Evolutionary conservation across 2,797 vertebrate species (phyloP).

Genomic region (Erethizon dorsatum): DNA sequence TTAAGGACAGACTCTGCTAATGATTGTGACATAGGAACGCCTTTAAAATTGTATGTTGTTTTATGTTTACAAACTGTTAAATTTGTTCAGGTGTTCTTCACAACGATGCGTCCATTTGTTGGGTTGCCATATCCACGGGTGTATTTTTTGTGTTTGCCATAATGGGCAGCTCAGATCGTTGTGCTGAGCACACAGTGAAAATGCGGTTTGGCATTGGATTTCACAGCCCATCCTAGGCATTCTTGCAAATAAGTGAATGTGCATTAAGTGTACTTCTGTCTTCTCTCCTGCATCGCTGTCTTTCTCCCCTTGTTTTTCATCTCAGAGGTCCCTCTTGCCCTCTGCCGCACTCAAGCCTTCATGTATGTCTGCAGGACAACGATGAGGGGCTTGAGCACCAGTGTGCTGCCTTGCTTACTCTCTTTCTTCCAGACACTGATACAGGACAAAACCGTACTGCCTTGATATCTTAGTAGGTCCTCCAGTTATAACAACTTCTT

Average conservation of each 20-base stretch:
- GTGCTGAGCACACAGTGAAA: neutral
- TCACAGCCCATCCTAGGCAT: neutral
- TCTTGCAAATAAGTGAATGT: neutral
- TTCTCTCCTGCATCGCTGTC: neutral
- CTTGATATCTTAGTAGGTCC: neutral
- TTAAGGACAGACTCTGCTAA: neutral
- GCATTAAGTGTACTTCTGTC: neutral
- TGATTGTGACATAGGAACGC: neutral
- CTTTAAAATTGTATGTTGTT: neutral
- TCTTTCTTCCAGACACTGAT: neutral
- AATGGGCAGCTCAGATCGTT: neutral
- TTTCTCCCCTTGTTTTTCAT: neutral
- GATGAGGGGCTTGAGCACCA: neutral
- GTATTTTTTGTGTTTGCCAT: neutral
- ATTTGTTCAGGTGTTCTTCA: neutral
- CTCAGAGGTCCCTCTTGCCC: neutral
- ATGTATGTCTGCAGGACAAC: too few relatives aligned
- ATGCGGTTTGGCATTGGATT: neutral
- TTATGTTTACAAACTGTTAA: neutral
- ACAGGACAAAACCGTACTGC: neutral
- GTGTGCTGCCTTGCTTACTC: rapidly evolving
- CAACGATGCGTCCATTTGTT: neutral
- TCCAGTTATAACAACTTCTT: neutral
- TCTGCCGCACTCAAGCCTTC: rapidly evolving
- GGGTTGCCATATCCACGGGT: neutral